These are phyloP conservation scores for Phymatocera aterrima DNA, from an alignment of 2,888 invertebrate species.

Conservation along the genomic window DNA sequence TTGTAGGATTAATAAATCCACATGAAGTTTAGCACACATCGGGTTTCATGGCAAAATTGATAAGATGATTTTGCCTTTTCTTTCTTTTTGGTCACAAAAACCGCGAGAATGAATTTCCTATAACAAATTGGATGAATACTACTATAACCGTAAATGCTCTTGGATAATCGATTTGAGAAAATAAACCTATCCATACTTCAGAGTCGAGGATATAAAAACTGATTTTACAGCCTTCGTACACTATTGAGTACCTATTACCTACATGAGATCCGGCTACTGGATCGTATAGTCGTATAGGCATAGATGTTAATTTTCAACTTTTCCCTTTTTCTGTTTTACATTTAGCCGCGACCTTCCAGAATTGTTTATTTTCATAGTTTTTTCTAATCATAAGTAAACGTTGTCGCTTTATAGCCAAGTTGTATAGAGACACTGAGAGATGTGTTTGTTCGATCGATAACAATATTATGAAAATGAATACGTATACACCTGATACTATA, in stretches of 20 bases:
- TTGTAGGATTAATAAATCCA: too few species aligned
- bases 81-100: too few species aligned
- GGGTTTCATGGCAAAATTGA: too few species aligned
- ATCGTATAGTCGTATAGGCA: too few species aligned
- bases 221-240: conserved; percentile 13
- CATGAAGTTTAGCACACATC: too few species aligned
- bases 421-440: not conserved
- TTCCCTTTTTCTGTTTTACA: too few species aligned
- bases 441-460: not conserved
- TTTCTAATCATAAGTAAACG: too few species aligned
- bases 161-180: not conserved
- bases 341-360: too few species aligned
- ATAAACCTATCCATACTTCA: not conserved
- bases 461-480: not conserved
- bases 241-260: not conserved
- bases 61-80: too few species aligned
- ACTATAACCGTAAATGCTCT: not conserved
- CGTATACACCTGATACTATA: not conserved
- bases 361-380: not conserved
- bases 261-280: not conserved
- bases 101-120: too few species aligned
- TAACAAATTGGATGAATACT: not conserved
- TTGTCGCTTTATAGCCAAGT: not conserved
- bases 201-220: conserved; percentile 1
- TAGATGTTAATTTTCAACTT: not conserved